Evolutionary conservation across 2,113 vertebrate species (phyloP), one percentile per base, ranked within the genome.

Genomic region (Percina caprodes): DNA sequence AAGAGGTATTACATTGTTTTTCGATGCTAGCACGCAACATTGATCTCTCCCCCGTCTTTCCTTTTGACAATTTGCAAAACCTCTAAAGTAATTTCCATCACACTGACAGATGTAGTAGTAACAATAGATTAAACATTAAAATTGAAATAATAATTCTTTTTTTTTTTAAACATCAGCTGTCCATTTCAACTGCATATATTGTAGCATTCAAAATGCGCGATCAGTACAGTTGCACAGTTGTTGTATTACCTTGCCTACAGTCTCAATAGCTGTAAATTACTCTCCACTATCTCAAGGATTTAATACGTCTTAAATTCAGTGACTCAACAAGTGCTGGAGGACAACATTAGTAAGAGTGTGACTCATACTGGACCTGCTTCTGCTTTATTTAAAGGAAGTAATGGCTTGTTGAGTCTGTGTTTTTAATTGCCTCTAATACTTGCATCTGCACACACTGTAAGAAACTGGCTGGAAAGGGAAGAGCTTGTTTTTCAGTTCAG

Each of bases 391-490:
- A 88, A 78, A 77, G 84, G 82, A 88, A 87, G 75, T 83, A 87
- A 91, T 88, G 84, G 83, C 80, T 90, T 90, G 86, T 93, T 89
- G 88, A 90, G 88, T 92, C 92, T 91, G 66, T 84, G 26, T 77
- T 88, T 88, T 81, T 84, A 86, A 85, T 52, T 55, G 72, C 62
- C 75, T 80, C 70, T 68, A 54, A 59, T 80, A 91, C n/a, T 11
- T 62, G 74, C 78, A 69, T 91, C 77, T 87, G 35, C 11, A 0
- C 2, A 1, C 49, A 55, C 21, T 21, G 6, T 35, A 69, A 35
- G 79, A 85, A 81, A 54, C 56, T 59, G 35, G 30, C 59, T 58
- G 30, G 2, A 66, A 54, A 24, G 51, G 56, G 16, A 88, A 39
- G 14, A 65, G 45, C 58, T 52, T 45, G 60, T 74, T 74, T 59